Evolutionary conservation across 2,888 invertebrate genomes (phyloP), one percentile per base, ranked within the genome.

Genomic region (Aquatica leii): DNA sequence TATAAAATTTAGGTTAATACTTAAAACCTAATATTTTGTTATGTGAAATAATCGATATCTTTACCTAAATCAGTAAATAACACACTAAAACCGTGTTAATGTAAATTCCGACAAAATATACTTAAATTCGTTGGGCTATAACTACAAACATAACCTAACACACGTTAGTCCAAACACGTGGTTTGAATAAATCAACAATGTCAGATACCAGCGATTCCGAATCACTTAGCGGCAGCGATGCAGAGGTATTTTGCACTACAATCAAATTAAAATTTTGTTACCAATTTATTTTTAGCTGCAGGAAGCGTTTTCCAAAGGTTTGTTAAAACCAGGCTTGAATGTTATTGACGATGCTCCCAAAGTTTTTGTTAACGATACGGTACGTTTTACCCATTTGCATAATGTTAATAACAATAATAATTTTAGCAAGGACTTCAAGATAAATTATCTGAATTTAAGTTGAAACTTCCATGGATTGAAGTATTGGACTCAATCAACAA

Each of bases 321-420:
- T 91, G 56, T 77, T 98, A 0, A 94, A 96, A 78, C 93, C 95
- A 0, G 96, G 96, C 1, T 81, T 97, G 0, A 95, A 95, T 80
- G 84, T 88, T 70, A 86, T 89, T 55, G 84, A 87, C 70, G 82
- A 83, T 73, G 77, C 85, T 60, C 84, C 86, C 69, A 87, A 85
- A 76, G 81, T 81, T 46, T 84, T 83, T 73, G 86, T 87, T 2
- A 95, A 96, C 78, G 90, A 94, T 83, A 85, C 90, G 59, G 91
- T 92, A 84, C 85, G 87, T 85, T 9, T 43, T 48, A 53, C 2
- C 1, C 11, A 43, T 0, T 20, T 14, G 8, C 9, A 17, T 48
- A 35, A 12, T n/a, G 34, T 8, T 1, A 8, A 34, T 49, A 24
- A 15, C 18, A 35, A 31, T 41, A 37, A 12, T 49, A 31, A 31